Evolutionary conservation across 2,113 vertebrate species (phyloP), one percentile per base, ranked within the genome.

Genomic region (Heteronetta atricapilla): DNA sequence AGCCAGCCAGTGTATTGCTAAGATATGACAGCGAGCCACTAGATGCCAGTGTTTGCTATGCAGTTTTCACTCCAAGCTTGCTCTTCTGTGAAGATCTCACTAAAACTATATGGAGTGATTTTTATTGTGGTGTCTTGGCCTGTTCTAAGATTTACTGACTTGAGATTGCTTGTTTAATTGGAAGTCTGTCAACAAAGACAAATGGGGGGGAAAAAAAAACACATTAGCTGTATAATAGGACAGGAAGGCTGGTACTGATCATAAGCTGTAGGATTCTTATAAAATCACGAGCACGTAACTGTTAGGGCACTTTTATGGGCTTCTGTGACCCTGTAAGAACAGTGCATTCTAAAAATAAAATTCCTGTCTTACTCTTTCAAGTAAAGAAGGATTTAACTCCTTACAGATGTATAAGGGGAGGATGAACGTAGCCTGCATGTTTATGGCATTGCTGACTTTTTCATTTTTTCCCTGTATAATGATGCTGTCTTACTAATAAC

Each of bases 1-100:
- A 38, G 33, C 7, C 5, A 66, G 2, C 62, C 5, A 4, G 11
- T 68, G 64, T 9, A n/a, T 44, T 1, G 5, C 72, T 50, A 1
- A 73, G 18, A 19, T 58, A 8, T 25, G 6, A 53, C 44, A 14
- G 4, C 19, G 74, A 88, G 60, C 94, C 95, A 81, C 92, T 91
- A 95, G 90, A 18, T 95, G 92, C 63, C 92, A 88, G 82, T 53
- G n/a, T 95, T 91, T 31, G 20, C 82, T 44, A 2, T n/a, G 28
- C 33, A 8, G 6, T 74, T 94, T 58, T 66, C 55, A 10, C 36
- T 77, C 68, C 63, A 53, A 25, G 52, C 4, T 44, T 69, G 16
- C 9, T 3, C n/a, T 91, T 58, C 21, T 36, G 16, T 62, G 50
- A 53, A 28, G 34, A 12, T 19, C 44, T 20, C 14, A 12, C 16